A percentile compares a stretch with the other conserved stretches of the same genome.
phyloP scores from a whole-genome alignment of 2,113 vertebrate genomes.

The Carettochelys insculpta region DNA sequence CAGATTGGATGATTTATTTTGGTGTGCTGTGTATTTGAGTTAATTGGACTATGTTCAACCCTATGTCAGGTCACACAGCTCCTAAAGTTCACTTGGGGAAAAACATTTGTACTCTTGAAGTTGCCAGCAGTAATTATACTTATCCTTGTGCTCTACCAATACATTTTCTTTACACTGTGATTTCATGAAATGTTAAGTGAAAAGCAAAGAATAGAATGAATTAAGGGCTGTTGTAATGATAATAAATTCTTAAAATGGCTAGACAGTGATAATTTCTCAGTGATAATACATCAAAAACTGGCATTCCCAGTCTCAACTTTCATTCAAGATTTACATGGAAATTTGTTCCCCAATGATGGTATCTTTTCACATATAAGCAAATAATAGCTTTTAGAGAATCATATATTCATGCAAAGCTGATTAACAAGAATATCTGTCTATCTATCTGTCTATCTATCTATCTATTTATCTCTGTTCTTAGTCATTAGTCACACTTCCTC shows the following conservation, averaged over 20 bases:
- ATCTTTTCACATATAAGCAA: slow-evolving; percentile 72
- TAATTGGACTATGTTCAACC: slow-evolving; percentile 8
- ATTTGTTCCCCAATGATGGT: slow-evolving; percentile 58
- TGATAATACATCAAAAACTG: slow-evolving; percentile 55
- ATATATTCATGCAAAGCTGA: slow-evolving; percentile 66
- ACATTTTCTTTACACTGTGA: slow-evolving; percentile 19
- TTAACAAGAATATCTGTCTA: too few species aligned
- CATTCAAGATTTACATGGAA: slow-evolving; percentile 35
- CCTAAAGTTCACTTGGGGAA: not conserved
- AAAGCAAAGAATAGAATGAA: slow-evolving; percentile 17
- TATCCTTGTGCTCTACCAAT: not conserved
- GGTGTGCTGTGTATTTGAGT: not conserved
- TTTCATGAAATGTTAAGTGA: slow-evolving; percentile 53
- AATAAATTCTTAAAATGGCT: not conserved
- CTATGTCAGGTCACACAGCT: not conserved
- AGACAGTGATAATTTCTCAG: slow-evolving; percentile 25
- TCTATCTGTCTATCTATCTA: too few species aligned
- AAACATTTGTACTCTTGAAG: not conserved
- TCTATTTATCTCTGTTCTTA: slow-evolving; percentile 49
- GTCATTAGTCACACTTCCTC: slow-evolving; percentile 70
- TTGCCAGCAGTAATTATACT: not conserved
- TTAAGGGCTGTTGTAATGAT: slow-evolving; percentile 49
- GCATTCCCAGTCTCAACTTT: slow-evolving; percentile 39
- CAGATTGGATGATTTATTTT: not conserved
- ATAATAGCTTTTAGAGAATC: slow-evolving; percentile 35